Conservation (phyloP, 1,140 invertebrate genomes). For the Lutraria rhynchaena region DNA sequence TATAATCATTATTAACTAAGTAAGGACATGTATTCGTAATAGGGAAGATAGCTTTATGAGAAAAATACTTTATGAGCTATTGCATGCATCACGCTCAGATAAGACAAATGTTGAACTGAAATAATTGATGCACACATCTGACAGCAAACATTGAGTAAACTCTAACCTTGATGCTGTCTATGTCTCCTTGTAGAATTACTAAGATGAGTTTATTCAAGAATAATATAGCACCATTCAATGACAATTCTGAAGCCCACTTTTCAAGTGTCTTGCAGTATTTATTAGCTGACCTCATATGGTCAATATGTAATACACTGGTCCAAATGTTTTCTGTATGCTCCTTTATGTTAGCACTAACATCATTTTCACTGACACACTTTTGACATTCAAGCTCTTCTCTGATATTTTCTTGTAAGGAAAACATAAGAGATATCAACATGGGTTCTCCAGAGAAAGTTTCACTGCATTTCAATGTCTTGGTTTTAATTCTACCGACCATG, state of each 20-base stretch:
- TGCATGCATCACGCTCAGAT: too few relatives aligned
- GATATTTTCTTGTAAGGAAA: slow-evolving; percentile 4
- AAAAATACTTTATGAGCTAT: too few relatives aligned
- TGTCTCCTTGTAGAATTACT: slow-evolving; percentile 51
- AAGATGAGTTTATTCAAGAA: slow-evolving; percentile 58
- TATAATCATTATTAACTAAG: too few relatives aligned
- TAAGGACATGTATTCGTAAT: too few relatives aligned
- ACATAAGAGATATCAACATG: slow-evolving; percentile 37
- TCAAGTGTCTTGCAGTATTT: slow-evolving; percentile 61
- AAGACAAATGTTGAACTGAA: too few relatives aligned
- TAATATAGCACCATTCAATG: slow-evolving; percentile 50
- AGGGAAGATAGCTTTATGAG: too few relatives aligned
- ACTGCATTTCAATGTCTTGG: neutral
- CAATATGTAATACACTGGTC: slow-evolving; percentile 51
- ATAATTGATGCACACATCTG: too few relatives aligned
- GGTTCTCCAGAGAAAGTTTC: slow-evolving; percentile 17
- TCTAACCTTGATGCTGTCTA: slow-evolving; percentile 48
- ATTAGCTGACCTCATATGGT: slow-evolving; percentile 60
- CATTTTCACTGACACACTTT: neutral
- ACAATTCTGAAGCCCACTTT: slow-evolving; percentile 56
- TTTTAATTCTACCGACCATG: slow-evolving; percentile 8
- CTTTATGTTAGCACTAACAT: neutral
- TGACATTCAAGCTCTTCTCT: slow-evolving; percentile 13
- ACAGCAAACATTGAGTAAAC: neutral
- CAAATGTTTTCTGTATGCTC: slow-evolving; percentile 10